phyloP scores from a whole-genome alignment of 2,888 invertebrate genomes.

The Desoria tigrina region DNA sequence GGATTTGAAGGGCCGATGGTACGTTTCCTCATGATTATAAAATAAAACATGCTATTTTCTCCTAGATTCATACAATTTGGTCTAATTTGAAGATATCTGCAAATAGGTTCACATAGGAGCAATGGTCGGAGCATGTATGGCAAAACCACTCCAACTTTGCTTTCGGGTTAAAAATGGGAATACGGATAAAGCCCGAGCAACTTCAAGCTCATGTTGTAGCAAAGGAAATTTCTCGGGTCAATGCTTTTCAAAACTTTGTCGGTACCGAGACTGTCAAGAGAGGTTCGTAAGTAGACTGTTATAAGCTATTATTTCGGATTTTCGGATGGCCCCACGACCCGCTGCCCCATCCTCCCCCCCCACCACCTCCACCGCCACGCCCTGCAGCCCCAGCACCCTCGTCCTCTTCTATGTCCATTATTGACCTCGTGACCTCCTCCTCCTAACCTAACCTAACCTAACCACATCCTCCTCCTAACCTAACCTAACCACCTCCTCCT shows the following conservation, averaged over 20 bases:
- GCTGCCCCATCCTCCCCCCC: too few relatives aligned
- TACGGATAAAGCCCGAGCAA: constrained; percentile 7
- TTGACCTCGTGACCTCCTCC: too few relatives aligned
- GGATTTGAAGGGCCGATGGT: constrained; percentile 59
- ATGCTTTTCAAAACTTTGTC: constrained; percentile 33
- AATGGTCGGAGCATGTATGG: constrained; percentile 47
- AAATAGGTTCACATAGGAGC: constrained; percentile 56
- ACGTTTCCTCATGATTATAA: neutral
- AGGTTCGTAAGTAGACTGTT: too few relatives aligned
- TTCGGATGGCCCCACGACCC: too few relatives aligned
- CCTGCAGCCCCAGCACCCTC: too few relatives aligned
- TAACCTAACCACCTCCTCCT: too few relatives aligned
- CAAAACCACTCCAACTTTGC: constrained; percentile 30
- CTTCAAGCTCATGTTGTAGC: neutral
- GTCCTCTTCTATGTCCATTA: too few relatives aligned
- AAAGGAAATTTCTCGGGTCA: neutral
- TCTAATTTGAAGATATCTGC: constrained; percentile 56
- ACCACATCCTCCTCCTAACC: too few relatives aligned
- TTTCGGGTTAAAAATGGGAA: constrained; percentile 6
- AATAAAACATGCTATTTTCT: neutral
- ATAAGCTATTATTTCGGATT: too few relatives aligned
- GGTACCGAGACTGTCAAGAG: constrained; percentile 50
- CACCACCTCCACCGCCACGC: too few relatives aligned
- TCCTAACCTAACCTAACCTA: too few relatives aligned
- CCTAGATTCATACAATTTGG: constrained; percentile 32